Evolutionary conservation across 2,797 vertebrate genomes (phyloP).

Genomic region (Crenichthys baileyi): DNA sequence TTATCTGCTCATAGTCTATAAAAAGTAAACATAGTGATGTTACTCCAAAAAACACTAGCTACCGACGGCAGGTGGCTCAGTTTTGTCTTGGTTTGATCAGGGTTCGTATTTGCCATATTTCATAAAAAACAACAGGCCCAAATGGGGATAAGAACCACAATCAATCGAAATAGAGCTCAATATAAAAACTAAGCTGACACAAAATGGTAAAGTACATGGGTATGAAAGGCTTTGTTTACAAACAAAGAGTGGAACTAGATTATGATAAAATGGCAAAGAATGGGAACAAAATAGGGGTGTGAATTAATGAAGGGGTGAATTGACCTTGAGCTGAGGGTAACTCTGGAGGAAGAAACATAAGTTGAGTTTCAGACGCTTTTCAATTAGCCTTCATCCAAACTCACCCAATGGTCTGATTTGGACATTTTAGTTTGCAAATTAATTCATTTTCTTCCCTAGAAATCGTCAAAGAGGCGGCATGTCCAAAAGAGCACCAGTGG

Average conservation of each 20-base stretch:
- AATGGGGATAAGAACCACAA: neutral
- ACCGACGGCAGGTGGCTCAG: neutral
- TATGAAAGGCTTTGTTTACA: neutral
- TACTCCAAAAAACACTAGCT: neutral
- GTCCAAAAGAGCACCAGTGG: too few relatives aligned
- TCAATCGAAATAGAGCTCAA: neutral
- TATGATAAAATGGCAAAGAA: neutral
- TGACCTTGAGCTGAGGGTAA: too few relatives aligned
- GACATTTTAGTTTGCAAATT: too few relatives aligned
- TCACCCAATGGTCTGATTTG: too few relatives aligned
- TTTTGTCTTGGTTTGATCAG: neutral
- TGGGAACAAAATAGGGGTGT: neutral
- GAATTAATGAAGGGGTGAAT: too few relatives aligned
- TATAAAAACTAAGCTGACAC: neutral
- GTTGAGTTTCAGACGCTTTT: too few relatives aligned
- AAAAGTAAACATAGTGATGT: neutral
- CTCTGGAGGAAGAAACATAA: too few relatives aligned
- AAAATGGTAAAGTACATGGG: neutral
- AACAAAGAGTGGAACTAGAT: neutral
- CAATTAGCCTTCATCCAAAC: too few relatives aligned
- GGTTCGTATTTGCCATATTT: neutral
- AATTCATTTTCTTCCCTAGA: too few relatives aligned
- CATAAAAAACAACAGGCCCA: neutral
- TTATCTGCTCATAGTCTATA: neutral
- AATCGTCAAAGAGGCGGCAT: too few relatives aligned